Base-by-base conservation (phyloP, 2,113 vertebrate genomes). In the Echinops telfairi region DNA sequence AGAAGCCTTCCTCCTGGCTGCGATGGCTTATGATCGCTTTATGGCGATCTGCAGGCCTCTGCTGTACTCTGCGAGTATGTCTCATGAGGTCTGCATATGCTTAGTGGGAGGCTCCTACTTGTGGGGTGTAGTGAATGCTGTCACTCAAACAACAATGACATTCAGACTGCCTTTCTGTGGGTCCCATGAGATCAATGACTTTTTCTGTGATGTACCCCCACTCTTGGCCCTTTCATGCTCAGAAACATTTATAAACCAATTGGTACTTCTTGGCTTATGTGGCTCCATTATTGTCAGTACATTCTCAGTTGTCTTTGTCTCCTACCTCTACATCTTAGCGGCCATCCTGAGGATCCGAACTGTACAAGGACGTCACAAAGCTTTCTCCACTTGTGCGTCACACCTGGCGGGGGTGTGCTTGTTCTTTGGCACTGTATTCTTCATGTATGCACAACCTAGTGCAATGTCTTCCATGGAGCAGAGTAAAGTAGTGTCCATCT, bases 381-480 rank as follows among this genome's bases (percentile, higher is more conserved):
- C 96, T 1, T 96, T 97, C 47, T 83, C 95, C 20, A 95, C 96
- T 0, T 97, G 96, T 23, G 87, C 88, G 6, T 92, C 97, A 8
- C 97, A 97, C 57, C 60, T 97, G 4, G 62, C 90, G 0, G 94
- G 81, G 1, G 90, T 97, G 17, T 88, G 96, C 15, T 78, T 97
- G 15, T 96, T 96, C 11, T 96, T 95, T 33, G 92, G 95, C 3
- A 95, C 94, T 1, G 93, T 88, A 14, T 93, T 96, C 77, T 96
- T 97, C 75, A 95, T 97, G 81, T 97, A 97, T 9, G 75, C 95
- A 3, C 86, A 93, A n/a, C 95, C 96, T 19, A 90, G 92, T 6
- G 92, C 97, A 19, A 73, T 22, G 1, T 83, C 88, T 17, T 79
- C 92, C 33, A 77, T 93, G 81, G 92, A 95, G n/a, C 88, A 83